These are phyloP conservation scores for Seriola aureovittata DNA, from an alignment of 2,113 vertebrate species.

Conservation along the genomic window DNA sequence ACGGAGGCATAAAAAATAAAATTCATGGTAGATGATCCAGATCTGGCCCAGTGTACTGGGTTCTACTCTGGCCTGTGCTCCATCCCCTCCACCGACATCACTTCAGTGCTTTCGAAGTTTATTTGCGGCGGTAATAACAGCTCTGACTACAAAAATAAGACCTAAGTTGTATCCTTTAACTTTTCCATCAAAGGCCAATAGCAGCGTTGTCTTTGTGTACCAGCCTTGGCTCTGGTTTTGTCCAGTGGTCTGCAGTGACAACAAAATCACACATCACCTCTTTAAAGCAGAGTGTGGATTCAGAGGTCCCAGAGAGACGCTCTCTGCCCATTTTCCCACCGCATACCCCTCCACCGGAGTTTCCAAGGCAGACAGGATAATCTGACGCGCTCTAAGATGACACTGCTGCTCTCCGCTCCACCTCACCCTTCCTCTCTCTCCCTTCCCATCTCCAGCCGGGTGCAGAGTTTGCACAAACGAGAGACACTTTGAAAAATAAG, in stretches of 20 bases:
- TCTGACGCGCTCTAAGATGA: constrained; percentile 75
- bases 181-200: background rate
- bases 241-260: constrained; percentile 47
- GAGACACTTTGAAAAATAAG: constrained; percentile 82
- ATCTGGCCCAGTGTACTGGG: too few relatives aligned
- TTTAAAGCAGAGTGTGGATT: constrained; percentile 38
- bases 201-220: background rate
- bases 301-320: constrained; percentile 43
- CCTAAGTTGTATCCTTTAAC: background rate
- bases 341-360: constrained; percentile 63
- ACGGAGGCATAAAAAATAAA: too few relatives aligned
- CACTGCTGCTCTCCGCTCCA: constrained; percentile 62
- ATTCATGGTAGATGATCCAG: too few relatives aligned
- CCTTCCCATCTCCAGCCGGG: constrained; percentile 60
- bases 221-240: constrained; percentile 15
- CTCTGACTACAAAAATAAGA: background rate
- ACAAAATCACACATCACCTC: constrained; percentile 57
- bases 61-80: too few relatives aligned
- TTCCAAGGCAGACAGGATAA: constrained; percentile 76
- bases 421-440: constrained; percentile 17
- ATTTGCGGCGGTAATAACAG: background rate
- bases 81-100: too few relatives aligned
- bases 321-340: constrained; percentile 70
- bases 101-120: too few relatives aligned
- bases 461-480: constrained; percentile 76